Percentiles rank a stretch among this genome's conserved stretches.
These are phyloP conservation scores for Dynastes grantii DNA, from an alignment of 2,888 invertebrate genomes.

Conservation along the genomic window DNA sequence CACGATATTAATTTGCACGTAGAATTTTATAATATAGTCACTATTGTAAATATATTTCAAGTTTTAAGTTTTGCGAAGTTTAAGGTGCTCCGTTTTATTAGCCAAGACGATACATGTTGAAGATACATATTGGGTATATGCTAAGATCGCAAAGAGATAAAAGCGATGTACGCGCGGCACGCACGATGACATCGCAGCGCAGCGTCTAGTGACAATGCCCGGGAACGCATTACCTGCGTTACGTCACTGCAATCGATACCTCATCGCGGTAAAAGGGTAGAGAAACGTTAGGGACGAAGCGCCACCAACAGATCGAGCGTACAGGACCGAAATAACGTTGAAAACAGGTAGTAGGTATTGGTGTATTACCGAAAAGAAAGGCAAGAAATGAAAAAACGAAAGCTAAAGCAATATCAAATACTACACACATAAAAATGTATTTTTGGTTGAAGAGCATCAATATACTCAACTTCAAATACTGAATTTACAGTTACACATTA, in stretches of 20 bases:
- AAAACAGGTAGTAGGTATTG: no score
- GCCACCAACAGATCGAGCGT: neutral
- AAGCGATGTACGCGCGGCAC: constrained; percentile 45
- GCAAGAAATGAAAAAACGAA: neutral
- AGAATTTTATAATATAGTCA: no score
- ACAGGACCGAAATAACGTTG: constrained; percentile 28
- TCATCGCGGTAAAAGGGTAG: constrained; percentile 69
- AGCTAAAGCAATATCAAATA: neutral
- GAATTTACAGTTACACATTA: neutral
- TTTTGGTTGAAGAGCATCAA: neutral
- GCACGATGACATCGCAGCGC: constrained; percentile 49
- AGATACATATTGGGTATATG: neutral
- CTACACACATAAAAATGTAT: neutral
- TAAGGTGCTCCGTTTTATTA: no score
- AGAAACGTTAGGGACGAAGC: constrained; percentile 28
- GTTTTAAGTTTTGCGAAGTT: no score
- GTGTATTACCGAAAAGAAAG: neutral
- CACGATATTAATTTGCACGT: no score
- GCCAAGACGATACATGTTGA: neutral
- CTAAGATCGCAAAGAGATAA: constrained; percentile 15
- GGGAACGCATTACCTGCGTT: constrained; percentile 65
- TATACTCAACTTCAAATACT: neutral
- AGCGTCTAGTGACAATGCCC: constrained; percentile 62
- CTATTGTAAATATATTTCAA: neutral
- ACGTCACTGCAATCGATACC: constrained; percentile 67